phyloP scores from a whole-genome alignment of 2,797 vertebrate species.

The Sphaeramia orbicularis region DNA sequence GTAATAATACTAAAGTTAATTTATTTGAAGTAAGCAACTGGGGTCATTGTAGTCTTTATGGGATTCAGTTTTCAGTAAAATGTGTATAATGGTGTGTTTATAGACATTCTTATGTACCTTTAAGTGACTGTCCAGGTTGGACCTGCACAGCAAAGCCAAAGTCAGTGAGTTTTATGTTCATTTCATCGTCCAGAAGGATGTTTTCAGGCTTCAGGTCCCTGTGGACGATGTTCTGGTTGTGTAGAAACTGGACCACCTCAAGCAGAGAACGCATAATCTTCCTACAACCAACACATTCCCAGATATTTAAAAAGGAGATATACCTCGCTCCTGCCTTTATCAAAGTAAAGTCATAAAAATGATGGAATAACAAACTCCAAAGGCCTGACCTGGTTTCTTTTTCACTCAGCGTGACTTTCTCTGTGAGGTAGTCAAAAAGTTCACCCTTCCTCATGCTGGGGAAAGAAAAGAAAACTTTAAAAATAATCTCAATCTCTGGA shows the following conservation, averaged over 20 bases:
- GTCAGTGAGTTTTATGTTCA: conserved; percentile 98
- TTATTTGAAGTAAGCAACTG: too few relatives aligned
- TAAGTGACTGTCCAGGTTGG: conserved; percentile 85
- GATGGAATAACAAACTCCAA: neutral
- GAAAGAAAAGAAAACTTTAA: conserved; percentile 1
- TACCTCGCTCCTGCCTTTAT: neutral
- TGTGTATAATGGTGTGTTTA: conserved; percentile 1
- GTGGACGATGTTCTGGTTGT: conserved; percentile 93
- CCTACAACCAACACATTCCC: conserved; percentile 71
- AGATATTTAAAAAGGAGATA: neutral
- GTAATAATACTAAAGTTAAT: too few relatives aligned
- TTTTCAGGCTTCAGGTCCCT: conserved; percentile 98
- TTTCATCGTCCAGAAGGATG: conserved; percentile 94
- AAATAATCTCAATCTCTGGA: neutral
- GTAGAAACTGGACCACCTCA: conserved; percentile 93
- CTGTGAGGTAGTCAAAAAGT: conserved; percentile 98
- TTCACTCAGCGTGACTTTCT: conserved; percentile 96
- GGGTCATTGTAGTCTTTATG: too few relatives aligned
- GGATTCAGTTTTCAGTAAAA: too few relatives aligned
- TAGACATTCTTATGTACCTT: conserved; percentile 81
- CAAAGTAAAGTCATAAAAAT: neutral
- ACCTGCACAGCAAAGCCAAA: conserved; percentile 96
- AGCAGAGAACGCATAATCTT: conserved; percentile 95
- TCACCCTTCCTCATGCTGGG: conserved; percentile 96
- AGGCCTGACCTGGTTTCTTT: conserved; percentile 95